Percentiles rank a stretch among this genome's conserved stretches.
phyloP scores from a whole-genome alignment of 1,140 invertebrate genomes.

The Coenobita brevimanus region DNA sequence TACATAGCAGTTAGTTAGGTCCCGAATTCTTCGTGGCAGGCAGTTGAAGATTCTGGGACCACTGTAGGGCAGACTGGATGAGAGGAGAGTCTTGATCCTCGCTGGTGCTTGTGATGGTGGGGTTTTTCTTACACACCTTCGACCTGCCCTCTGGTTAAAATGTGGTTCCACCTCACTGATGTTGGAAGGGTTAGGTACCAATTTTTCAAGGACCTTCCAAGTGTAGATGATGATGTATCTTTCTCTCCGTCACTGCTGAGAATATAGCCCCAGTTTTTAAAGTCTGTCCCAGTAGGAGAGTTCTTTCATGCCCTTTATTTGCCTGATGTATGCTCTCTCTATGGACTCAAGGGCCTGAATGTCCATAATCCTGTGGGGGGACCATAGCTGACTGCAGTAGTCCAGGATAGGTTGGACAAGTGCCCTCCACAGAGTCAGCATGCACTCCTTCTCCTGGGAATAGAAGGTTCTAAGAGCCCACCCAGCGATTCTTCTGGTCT shows the following conservation, averaged over 20 bases:
- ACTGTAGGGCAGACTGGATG: no score
- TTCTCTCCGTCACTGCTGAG: background rate
- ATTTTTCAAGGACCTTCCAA: background rate
- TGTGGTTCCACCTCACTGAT: background rate
- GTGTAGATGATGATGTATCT: background rate
- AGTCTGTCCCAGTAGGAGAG: conserved; percentile 5
- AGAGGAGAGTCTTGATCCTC: no score
- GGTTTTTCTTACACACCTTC: no score
- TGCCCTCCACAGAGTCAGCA: background rate
- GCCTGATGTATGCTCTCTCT: background rate
- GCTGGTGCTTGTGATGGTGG: no score
- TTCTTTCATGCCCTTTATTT: background rate
- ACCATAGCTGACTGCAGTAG: background rate
- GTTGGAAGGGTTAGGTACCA: background rate
- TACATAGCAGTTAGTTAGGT: no score
- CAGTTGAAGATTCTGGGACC: no score
- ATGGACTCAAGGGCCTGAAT: background rate
- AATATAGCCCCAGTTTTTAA: background rate
- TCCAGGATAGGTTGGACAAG: background rate
- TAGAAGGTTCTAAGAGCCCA: no score
- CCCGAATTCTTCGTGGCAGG: no score
- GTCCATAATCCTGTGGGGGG: background rate
- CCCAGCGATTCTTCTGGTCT: no score
- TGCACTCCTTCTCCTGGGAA: no score
- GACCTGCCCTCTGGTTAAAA: no score